Conservation (phyloP, 2,888 invertebrate species). For the Anorthoa munda region DNA sequence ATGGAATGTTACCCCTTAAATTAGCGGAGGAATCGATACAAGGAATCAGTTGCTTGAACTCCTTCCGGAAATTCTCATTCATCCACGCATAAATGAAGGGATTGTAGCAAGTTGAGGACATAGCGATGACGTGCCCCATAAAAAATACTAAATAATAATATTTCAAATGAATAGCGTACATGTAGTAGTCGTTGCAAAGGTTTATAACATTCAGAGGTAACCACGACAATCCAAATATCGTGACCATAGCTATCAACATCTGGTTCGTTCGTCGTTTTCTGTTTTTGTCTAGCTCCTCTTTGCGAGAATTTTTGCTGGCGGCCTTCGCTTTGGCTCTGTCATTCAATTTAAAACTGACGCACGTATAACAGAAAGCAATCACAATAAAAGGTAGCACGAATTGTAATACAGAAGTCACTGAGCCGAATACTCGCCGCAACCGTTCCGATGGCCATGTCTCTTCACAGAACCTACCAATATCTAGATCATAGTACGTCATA, state of each 20-base stretch:
- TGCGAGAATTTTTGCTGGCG: slow-evolving; percentile 95
- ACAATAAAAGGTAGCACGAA: slow-evolving; percentile 98
- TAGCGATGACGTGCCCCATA: slow-evolving; percentile 97
- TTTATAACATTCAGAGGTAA: slow-evolving; percentile 97
- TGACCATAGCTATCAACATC: slow-evolving; percentile 99
- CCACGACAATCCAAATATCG: slow-evolving; percentile 99
- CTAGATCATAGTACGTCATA: slow-evolving; percentile 92
- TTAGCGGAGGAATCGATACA: slow-evolving; percentile 91
- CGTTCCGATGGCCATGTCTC: slow-evolving; percentile 97
- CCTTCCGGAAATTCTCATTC: slow-evolving; percentile 98
- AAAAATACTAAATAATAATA: slow-evolving; percentile 98
- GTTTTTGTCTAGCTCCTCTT: slow-evolving; percentile 97
- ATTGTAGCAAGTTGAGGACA: slow-evolving; percentile 99
- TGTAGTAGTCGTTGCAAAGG: slow-evolving; percentile 95
- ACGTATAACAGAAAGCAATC: slow-evolving; percentile 98
- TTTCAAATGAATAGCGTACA: slow-evolving; percentile 93
- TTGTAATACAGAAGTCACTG: slow-evolving; percentile 96
- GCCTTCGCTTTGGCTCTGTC: slow-evolving; percentile 96
- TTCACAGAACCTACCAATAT: slow-evolving; percentile 93
- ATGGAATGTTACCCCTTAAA: slow-evolving; percentile 82
- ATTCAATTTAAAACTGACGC: slow-evolving; percentile 97
- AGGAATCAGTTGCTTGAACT: slow-evolving; percentile 95
- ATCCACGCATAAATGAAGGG: slow-evolving; percentile 99
- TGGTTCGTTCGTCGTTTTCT: slow-evolving; percentile 97
- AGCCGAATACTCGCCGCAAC: slow-evolving; percentile 95